Evolutionary conservation across 2,888 invertebrate genomes (phyloP).

Genomic region (Nemoura dubitans): DNA sequence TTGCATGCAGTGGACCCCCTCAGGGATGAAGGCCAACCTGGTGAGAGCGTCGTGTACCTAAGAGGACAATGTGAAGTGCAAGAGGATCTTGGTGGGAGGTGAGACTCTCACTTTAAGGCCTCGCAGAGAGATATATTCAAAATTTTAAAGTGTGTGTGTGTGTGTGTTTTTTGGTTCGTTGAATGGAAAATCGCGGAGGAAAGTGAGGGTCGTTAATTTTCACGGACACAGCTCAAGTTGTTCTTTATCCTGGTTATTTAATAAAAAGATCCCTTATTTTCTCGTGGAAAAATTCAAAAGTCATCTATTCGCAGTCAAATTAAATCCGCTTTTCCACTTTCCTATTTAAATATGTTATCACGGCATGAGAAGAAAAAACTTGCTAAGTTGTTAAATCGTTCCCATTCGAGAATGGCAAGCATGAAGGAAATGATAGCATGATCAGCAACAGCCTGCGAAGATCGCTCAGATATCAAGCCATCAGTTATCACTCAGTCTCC

Average conservation of each 20-base stretch:
- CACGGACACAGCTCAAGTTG: background rate
- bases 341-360: background rate
- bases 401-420: background rate
- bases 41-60: too few species aligned
- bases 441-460: background rate
- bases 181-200: background rate
- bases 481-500: background rate
- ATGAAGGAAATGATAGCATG: background rate
- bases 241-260: background rate
- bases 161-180: background rate
- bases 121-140: too few species aligned
- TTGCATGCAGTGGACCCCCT: too few species aligned
- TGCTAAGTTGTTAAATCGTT: background rate
- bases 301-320: background rate
- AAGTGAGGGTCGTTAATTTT: background rate
- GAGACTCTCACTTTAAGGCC: background rate
- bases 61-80: too few species aligned
- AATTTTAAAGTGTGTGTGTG: background rate
- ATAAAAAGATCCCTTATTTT: background rate
- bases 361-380: background rate
- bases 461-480: background rate
- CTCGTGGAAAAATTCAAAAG: background rate
- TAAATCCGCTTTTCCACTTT: conserved; percentile 7
- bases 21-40: too few species aligned
- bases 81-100: too few species aligned